Conservation (phyloP, 2,113 vertebrate genomes). For the Tachysurus vachellii region DNA sequence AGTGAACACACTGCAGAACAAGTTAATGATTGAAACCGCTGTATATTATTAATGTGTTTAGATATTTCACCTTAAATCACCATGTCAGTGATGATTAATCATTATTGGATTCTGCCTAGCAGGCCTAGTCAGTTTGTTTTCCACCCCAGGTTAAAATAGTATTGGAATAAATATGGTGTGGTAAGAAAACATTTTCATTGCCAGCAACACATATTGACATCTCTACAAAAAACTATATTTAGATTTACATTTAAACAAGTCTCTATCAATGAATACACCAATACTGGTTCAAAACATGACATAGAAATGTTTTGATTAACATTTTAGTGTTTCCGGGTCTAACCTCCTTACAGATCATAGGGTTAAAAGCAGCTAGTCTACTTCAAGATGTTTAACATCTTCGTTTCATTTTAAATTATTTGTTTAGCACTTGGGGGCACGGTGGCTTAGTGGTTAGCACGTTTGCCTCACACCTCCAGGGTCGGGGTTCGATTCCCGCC, state of each 20-base stretch:
- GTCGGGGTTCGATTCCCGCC: too few species aligned
- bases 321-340: not conserved
- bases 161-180: not conserved
- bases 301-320: too few species aligned
- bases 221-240: too few species aligned
- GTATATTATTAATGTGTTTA: conserved; percentile 33
- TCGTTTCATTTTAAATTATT: too few species aligned
- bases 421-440: too few species aligned
- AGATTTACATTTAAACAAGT: too few species aligned
- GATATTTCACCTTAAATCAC: conserved; percentile 27
- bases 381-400: too few species aligned
- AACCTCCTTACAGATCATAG: too few species aligned
- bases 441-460: too few species aligned
- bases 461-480: too few species aligned
- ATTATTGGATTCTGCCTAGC: conserved; percentile 1
- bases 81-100: conserved; percentile 33
- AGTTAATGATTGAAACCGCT: conserved; percentile 21
- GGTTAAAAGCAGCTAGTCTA: not conserved
- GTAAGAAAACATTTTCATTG: not conserved
- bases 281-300: not conserved
- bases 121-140: conserved; percentile 22
- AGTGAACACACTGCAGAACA: not conserved
- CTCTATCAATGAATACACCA: too few species aligned
- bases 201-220: too few species aligned
- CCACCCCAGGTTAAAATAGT: conserved; percentile 20